A percentile compares a stretch with the other conserved stretches of the same genome.
phyloP scores from a whole-genome alignment of 2,113 vertebrate genomes.

The Lichenostomus cassidix region DNA sequence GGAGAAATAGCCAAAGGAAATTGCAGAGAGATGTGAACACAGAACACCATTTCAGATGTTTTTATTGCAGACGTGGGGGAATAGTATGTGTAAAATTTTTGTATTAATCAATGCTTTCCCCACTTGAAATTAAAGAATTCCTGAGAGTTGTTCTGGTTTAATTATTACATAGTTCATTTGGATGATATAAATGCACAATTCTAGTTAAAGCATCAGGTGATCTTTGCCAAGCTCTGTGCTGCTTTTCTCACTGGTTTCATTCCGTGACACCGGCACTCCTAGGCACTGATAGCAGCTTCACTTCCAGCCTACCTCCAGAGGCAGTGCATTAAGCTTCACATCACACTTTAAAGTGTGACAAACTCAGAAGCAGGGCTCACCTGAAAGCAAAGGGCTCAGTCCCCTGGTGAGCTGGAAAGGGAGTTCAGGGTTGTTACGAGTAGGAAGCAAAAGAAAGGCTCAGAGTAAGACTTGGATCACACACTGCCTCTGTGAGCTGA shows the following conservation, averaged over 20 bases:
- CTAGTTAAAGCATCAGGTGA: background rate
- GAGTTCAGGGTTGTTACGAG: background rate
- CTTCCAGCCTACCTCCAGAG: background rate
- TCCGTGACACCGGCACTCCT: background rate
- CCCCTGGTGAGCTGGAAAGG: background rate
- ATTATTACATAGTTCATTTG: background rate
- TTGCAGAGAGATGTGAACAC: background rate
- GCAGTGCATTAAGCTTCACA: background rate
- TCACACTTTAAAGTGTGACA: background rate
- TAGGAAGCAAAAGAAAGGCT: background rate
- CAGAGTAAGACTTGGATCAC: background rate
- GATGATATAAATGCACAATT: background rate
- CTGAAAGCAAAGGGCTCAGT: background rate
- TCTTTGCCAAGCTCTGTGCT: background rate
- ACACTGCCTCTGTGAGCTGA: background rate
- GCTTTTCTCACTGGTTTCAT: background rate
- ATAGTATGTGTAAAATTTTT: background rate
- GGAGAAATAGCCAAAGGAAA: background rate
- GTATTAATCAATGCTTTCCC: background rate
- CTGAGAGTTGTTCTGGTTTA: background rate
- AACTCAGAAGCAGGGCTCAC: background rate
- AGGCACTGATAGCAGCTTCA: background rate
- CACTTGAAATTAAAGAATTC: background rate
- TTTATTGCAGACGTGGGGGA: background rate
- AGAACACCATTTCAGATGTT: accelerated